Conservation (phyloP, 2,797 vertebrate species). For the Oreortyx pictus region DNA sequence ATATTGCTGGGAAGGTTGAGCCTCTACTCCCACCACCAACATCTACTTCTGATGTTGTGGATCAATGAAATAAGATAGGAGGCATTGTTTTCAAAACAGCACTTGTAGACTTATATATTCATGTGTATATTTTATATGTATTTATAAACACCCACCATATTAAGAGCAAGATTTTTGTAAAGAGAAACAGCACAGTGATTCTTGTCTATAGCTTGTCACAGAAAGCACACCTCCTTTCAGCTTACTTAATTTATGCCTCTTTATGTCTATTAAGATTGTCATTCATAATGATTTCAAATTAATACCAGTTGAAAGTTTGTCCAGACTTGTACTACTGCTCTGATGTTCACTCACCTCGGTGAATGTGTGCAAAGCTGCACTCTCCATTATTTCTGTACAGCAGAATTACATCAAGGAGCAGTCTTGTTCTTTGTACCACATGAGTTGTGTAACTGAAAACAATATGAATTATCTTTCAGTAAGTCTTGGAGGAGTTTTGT, state of each 20-base stretch:
- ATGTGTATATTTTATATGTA: not conserved
- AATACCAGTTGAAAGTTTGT: not conserved
- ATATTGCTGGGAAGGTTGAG: too few relatives aligned
- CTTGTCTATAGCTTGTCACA: not conserved
- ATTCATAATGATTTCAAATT: not conserved
- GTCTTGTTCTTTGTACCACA: not conserved
- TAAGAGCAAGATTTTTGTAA: not conserved
- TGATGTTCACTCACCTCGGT: not conserved
- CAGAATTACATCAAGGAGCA: fast-evolving
- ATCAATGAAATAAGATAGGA: not conserved
- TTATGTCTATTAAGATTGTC: not conserved
- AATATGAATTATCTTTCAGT: not conserved
- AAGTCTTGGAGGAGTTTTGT: not conserved
- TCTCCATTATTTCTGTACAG: not conserved
- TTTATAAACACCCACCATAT: not conserved
- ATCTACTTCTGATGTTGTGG: too few relatives aligned
- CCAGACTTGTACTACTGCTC: not conserved
- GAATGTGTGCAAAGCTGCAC: not conserved
- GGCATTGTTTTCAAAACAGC: not conserved
- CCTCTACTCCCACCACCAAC: too few relatives aligned
- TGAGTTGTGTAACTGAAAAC: not conserved
- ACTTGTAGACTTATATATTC: not conserved
- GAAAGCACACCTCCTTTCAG: not conserved
- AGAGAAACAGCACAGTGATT: not conserved
- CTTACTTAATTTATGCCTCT: fast-evolving